Evolutionary conservation across 92 coral and sea anemone species (phyloP), one percentile per base, ranked within the genome.

Genomic region (Epizoanthus scotinus): DNA sequence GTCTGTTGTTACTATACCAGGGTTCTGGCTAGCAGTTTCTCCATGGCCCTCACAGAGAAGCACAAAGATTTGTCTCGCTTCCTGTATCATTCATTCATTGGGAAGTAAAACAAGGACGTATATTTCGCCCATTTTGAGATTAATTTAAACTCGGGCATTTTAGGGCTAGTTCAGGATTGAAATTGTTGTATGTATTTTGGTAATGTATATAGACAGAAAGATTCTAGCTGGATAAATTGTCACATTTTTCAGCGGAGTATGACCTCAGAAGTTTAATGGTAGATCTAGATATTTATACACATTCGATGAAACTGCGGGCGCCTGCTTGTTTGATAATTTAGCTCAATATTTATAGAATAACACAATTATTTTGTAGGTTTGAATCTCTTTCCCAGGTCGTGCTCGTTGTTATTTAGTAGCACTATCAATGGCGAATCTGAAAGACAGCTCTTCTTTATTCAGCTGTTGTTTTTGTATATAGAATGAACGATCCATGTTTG

Each of bases 391-490:
- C 53, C 18, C 67, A 21, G 36, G 14, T 26, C 56, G 29, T 75
- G 67, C 42, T 59, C 59, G 68, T 75, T 60, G 34, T 59, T 28
- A 2, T 21, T 75, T 40, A 62, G 14, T 38, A 34, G 73, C 73
- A 50, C 25, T 68, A 68, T 38, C 56, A 68, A 25, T 22, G 19
- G 25, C 55, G 8, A 21, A 17, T 24, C 13, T 53, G 42, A 27
- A 28, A 71, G 17, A 71, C 67, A 21, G 40, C 42, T 14, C 40
- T 34, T 17, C 78, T 59, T 38, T 59, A 40, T 60, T 60, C 68
- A 75, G 81, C 81, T 75, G 78, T 42, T 17, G 78, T 68, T 71
- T 31, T 40, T 38, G 42, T 67, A 22, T 58, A 40, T 13, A 6
- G 63, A 60, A 59, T 36, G 69, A 13, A 13, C 67, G 24, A 21